Conservation (phyloP, 2,797 vertebrate genomes). For the Adelosebastes latens region DNA sequence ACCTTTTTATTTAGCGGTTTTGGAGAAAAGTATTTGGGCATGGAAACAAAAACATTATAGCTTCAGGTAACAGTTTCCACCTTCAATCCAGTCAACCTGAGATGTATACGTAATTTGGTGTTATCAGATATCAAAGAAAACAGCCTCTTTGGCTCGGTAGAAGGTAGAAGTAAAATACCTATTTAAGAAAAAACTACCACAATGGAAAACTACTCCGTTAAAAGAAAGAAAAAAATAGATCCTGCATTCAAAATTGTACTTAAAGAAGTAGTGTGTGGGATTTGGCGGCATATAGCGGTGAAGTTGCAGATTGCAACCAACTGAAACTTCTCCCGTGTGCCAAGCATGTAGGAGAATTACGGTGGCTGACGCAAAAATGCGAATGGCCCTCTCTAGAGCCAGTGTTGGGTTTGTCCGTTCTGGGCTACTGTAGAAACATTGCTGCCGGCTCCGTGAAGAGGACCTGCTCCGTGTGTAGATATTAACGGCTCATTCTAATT, state of each 20-base stretch:
- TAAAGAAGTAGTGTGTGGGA: no score
- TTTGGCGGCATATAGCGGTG: no score
- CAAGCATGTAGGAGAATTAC: no score
- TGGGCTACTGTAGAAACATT: no score
- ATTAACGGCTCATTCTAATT: no score
- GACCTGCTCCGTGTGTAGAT: no score
- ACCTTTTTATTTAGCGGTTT: neutral
- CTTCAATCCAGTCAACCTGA: neutral
- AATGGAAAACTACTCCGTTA: neutral
- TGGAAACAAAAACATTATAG: neutral
- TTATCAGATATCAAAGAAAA: neutral
- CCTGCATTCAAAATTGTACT: neutral
- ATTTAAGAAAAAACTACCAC: neutral
- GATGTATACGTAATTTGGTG: neutral
- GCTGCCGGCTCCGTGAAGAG: no score
- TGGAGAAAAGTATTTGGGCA: neutral
- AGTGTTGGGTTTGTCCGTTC: no score
- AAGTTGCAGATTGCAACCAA: no score
- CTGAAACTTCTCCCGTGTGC: no score
- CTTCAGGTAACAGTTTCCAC: neutral
- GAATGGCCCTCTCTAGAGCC: no score
- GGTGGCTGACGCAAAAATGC: no score
- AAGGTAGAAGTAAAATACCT: neutral
- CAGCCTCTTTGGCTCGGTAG: neutral
- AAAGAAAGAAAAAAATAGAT: neutral